A percentile compares a stretch with the other conserved stretches of the same genome.
Conservation (phyloP, 2,113 vertebrate genomes). For the Cyphomyrus plagiostoma region DNA sequence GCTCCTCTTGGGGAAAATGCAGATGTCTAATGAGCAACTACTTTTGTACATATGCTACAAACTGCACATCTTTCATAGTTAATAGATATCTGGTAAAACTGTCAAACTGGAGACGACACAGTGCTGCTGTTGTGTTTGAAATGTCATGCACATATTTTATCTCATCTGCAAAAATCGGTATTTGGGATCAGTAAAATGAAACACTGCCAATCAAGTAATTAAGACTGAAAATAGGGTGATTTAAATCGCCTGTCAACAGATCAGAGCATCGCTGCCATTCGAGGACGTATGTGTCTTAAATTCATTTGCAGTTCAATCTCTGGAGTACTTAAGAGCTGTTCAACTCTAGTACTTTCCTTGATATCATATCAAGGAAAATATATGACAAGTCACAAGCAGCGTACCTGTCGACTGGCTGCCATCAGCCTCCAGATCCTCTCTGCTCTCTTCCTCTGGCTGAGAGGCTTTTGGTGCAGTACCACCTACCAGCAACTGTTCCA, state of each 20-base stretch:
- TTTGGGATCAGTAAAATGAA: neutral
- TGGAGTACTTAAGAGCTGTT: neutral
- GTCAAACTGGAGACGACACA: neutral
- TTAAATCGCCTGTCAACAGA: neutral
- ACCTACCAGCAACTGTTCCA: conserved; percentile 67
- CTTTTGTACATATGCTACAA: neutral
- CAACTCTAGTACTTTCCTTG: neutral
- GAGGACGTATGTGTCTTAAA: neutral
- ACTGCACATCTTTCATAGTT: neutral
- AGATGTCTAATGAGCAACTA: neutral
- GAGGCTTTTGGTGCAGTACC: conserved; percentile 59
- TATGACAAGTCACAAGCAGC: neutral
- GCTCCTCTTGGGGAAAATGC: neutral
- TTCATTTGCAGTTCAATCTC: neutral
- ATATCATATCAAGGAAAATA: neutral
- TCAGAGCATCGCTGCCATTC: neutral
- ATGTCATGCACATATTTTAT: neutral
- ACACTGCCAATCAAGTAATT: neutral
- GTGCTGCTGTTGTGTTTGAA: neutral
- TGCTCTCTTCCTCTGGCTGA: conserved; percentile 42
- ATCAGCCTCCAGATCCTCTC: conserved; percentile 42
- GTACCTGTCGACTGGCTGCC: conserved; percentile 45
- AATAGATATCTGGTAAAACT: neutral
- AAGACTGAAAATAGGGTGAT: neutral
- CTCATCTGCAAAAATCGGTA: neutral